A percentile compares a stretch with the other conserved stretches of the same genome.
Evolutionary conservation across 2,888 invertebrate species (phyloP).

Genomic region (Microplitis manilae): DNA sequence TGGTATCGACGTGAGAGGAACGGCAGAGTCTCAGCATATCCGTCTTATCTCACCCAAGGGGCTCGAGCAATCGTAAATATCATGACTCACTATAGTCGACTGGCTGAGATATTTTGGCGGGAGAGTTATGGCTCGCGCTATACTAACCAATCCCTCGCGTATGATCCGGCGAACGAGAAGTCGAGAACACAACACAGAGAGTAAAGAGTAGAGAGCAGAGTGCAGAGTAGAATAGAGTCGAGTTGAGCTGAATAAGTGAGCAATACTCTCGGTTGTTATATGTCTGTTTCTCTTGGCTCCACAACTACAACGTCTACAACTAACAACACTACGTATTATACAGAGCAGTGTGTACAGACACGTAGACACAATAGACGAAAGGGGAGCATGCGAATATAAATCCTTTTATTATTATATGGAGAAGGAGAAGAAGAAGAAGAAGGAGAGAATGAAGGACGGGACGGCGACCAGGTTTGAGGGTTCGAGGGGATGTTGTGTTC

Average conservation of each 20-base stretch:
- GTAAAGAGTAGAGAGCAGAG: constrained; percentile 14
- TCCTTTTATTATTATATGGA: constrained; percentile 3
- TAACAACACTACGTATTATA: background rate
- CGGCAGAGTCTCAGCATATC: background rate
- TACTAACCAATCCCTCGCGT: constrained; percentile 5
- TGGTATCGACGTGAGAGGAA: constrained; percentile 3
- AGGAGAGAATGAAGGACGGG: constrained; percentile 33
- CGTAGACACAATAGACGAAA: constrained; percentile 13
- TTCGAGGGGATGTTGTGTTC: constrained; percentile 51
- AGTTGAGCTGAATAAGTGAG: background rate
- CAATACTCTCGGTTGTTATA: background rate
- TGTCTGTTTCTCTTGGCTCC: no score
- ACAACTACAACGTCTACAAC: background rate
- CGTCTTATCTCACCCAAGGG: background rate
- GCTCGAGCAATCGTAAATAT: constrained; percentile 59
- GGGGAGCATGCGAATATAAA: constrained; percentile 32
- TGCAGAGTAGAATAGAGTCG: constrained; percentile 2
- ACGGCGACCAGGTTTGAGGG: constrained; percentile 21
- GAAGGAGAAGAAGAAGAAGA: constrained; percentile 36
- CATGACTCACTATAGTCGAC: constrained; percentile 50
- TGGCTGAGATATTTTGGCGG: constrained; percentile 61
- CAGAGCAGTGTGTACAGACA: background rate
- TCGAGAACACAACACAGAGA: constrained; percentile 7
- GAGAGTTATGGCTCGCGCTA: constrained; percentile 56
- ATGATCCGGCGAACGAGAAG: background rate